Evolutionary conservation across 1,140 invertebrate species (phyloP).

Genomic region (Brachionus rubens): DNA sequence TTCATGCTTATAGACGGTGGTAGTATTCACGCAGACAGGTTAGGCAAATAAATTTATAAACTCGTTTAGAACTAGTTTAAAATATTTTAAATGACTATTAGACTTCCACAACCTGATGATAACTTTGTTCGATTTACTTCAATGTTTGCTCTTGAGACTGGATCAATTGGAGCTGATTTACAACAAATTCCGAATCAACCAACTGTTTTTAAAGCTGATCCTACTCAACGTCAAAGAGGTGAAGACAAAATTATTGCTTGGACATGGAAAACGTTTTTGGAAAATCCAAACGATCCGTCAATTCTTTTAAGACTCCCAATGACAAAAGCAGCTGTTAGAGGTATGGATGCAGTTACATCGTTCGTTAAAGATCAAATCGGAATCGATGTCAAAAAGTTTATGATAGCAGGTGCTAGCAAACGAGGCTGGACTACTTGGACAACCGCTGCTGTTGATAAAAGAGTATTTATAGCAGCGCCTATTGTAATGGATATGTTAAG

Average conservation of each 20-base stretch:
- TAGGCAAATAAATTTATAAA: not conserved
- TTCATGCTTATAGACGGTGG: slow-evolving; percentile 54
- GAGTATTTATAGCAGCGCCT: slow-evolving; percentile 54
- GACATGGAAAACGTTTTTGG: slow-evolving; percentile 54
- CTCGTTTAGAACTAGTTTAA: too few relatives aligned
- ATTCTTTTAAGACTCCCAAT: slow-evolving; percentile 51
- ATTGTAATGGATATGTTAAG: slow-evolving; percentile 56
- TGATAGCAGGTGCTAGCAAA: slow-evolving; percentile 36
- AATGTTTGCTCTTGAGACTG: slow-evolving; percentile 50
- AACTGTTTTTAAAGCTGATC: slow-evolving; percentile 53
- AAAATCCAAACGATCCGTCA: slow-evolving; percentile 41
- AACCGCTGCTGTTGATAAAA: slow-evolving; percentile 46
- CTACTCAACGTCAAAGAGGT: slow-evolving; percentile 48
- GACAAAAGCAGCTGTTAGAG: slow-evolving; percentile 54
- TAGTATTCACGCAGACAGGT: slow-evolving; percentile 48
- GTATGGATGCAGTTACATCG: slow-evolving; percentile 47
- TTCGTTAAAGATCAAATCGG: not conserved
- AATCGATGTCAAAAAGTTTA: slow-evolving; percentile 22
- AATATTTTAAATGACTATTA: too few relatives aligned
- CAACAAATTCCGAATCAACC: slow-evolving; percentile 55
- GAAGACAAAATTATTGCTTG: slow-evolving; percentile 54
- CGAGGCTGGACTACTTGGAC: slow-evolving; percentile 46
- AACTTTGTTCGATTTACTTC: slow-evolving; percentile 51
- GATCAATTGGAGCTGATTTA: slow-evolving; percentile 50
- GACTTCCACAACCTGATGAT: slow-evolving; percentile 50